Evolutionary conservation across 2,888 invertebrate genomes (phyloP).

Genomic region (Blomia tropicalis): DNA sequence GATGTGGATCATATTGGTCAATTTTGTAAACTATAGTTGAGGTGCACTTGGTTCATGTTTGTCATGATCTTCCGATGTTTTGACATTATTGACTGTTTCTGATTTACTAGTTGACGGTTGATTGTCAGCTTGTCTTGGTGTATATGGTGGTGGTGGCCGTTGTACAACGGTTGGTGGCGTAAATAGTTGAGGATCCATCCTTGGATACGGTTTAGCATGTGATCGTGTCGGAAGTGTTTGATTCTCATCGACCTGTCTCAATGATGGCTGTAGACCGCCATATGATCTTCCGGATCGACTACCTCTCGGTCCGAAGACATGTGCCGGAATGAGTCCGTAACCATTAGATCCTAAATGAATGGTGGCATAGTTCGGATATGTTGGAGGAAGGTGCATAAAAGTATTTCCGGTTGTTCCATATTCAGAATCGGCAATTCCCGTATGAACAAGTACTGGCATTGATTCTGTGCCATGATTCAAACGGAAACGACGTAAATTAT

Average conservation of each 20-base stretch:
- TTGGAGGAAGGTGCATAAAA: not conserved
- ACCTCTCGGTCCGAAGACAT: conserved; percentile 2
- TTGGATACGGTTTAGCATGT: not conserved
- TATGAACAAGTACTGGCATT: conserved; percentile 6
- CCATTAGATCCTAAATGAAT: not conserved
- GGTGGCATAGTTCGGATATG: not conserved
- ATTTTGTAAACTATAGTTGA: no score
- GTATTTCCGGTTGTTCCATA: not conserved
- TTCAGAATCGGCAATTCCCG: not conserved
- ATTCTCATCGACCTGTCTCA: no score
- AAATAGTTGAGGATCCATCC: conserved; percentile 5
- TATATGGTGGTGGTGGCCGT: conserved; percentile 21
- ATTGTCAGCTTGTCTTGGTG: not conserved
- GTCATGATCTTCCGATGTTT: no score
- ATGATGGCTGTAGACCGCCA: not conserved
- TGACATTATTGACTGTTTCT: not conserved
- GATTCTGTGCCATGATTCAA: not conserved
- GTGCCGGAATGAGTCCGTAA: conserved; percentile 5
- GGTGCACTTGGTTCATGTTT: no score
- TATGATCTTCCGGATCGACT: not conserved
- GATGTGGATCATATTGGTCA: no score
- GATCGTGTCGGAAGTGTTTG: not conserved
- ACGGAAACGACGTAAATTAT: not conserved
- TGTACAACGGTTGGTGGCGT: not conserved
- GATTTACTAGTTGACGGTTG: not conserved